Evolutionary conservation across 2,797 vertebrate species (phyloP).

Genomic region (Pyrocephalus nanus): DNA sequence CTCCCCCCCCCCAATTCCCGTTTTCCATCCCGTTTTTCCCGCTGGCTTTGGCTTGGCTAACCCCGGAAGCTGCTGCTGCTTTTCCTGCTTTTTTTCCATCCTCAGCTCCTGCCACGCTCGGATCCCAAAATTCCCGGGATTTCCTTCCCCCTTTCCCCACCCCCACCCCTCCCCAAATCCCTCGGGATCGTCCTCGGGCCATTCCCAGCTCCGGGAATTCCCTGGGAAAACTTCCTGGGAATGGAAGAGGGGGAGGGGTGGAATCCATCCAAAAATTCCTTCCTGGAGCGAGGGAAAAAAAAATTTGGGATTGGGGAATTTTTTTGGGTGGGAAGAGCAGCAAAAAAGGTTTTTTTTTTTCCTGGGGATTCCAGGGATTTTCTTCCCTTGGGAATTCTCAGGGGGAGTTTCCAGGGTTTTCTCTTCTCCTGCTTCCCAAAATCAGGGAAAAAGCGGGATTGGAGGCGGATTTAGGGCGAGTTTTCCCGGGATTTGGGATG

Average conservation of each 20-base stretch:
- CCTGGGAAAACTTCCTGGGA: no score
- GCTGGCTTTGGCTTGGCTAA: background rate
- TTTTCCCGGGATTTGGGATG: no score
- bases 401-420: background rate
- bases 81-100: background rate
- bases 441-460: no score
- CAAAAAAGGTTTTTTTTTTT: background rate
- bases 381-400: background rate
- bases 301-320: background rate
- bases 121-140: background rate
- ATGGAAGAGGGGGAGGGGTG: no score
- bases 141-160: no score
- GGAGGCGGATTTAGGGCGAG: no score
- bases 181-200: background rate
- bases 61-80: background rate
- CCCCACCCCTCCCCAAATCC: background rate
- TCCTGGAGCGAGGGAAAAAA: no score
- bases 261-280: no score
- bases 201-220: background rate
- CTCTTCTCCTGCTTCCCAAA: background rate
- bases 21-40: background rate
- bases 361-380: accelerated
- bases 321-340: background rate
- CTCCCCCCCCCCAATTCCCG: no score
- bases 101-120: background rate